Percentiles rank a stretch among this genome's conserved stretches.
These are phyloP conservation scores for Rapana venosa DNA, from an alignment of 2,888 invertebrate species.

Conservation along the genomic window DNA sequence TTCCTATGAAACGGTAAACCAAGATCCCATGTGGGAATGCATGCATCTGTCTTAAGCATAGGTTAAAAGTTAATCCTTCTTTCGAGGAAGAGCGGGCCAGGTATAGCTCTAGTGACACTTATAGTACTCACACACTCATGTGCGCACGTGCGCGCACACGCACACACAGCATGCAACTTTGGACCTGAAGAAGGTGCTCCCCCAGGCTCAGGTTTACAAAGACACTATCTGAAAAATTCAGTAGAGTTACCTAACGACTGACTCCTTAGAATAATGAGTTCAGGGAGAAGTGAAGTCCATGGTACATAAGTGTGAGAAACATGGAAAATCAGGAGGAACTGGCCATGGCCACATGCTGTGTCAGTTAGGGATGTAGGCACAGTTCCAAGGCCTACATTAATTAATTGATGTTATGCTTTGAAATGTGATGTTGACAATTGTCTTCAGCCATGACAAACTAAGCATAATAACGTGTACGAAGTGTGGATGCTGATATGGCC, in stretches of 20 bases:
- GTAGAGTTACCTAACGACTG: neutral
- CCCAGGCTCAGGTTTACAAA: neutral
- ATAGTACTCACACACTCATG: neutral
- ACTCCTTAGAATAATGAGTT: neutral
- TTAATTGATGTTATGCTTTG: no score
- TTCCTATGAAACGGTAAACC: no score
- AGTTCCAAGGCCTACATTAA: no score
- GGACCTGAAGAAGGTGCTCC: neutral
- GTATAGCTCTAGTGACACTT: no score
- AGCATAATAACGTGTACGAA: no score
- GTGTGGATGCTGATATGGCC: no score
- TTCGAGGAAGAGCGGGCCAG: no score
- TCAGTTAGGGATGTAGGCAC: neutral
- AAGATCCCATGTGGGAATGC: no score
- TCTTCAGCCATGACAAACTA: no score
- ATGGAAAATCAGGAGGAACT: neutral
- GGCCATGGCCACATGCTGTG: neutral
- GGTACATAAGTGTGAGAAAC: neutral
- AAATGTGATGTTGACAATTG: no score
- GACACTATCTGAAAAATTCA: neutral
- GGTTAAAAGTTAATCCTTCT: no score
- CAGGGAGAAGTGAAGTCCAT: neutral
- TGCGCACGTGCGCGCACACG: neutral
- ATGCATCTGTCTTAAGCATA: no score
- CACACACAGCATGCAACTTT: neutral